phyloP scores from a whole-genome alignment of 2,797 vertebrate genomes.

The Chelonia mydas region DNA sequence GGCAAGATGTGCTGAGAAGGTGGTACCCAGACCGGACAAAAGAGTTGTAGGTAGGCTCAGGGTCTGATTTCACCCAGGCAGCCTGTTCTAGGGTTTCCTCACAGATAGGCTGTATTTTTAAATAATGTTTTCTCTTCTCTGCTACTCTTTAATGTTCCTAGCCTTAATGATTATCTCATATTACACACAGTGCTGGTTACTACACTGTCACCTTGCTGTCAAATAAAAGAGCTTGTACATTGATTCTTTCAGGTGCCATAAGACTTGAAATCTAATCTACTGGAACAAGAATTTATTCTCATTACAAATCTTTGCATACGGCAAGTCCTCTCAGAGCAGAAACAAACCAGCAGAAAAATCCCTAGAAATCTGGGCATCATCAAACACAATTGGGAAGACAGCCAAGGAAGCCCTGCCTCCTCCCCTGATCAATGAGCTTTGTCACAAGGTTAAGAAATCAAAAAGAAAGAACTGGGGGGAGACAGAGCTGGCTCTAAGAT shows the following conservation, averaged over 20 bases:
- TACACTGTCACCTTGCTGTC: neutral
- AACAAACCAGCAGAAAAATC: neutral
- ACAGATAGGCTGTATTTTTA: conserved; percentile 54
- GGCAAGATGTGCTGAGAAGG: conserved; percentile 28
- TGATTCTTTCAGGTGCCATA: conserved; percentile 21
- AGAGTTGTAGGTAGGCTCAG: conserved; percentile 18
- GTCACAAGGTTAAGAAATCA: neutral
- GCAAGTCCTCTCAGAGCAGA: neutral
- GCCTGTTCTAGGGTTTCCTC: conserved; percentile 59
- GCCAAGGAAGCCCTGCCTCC: neutral
- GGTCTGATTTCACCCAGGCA: conserved; percentile 58
- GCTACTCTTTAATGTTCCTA: conserved; percentile 29
- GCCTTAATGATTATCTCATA: conserved; percentile 25
- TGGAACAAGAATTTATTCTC: conserved; percentile 11
- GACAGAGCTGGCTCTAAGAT: neutral
- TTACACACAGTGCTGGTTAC: conserved; percentile 15
- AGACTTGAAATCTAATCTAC: conserved; percentile 33
- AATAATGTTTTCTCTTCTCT: conserved; percentile 39
- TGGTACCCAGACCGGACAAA: conserved; percentile 50
- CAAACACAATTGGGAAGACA: neutral
- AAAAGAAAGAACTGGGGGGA: neutral
- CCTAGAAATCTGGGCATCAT: neutral
- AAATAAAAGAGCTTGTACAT: neutral
- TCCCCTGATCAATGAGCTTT: neutral
- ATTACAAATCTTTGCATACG: conserved; percentile 14